Percentiles rank a stretch among this genome's conserved stretches.
These are phyloP conservation scores for Molanna angustata DNA, from an alignment of 2,888 invertebrate genomes.

Conservation along the genomic window DNA sequence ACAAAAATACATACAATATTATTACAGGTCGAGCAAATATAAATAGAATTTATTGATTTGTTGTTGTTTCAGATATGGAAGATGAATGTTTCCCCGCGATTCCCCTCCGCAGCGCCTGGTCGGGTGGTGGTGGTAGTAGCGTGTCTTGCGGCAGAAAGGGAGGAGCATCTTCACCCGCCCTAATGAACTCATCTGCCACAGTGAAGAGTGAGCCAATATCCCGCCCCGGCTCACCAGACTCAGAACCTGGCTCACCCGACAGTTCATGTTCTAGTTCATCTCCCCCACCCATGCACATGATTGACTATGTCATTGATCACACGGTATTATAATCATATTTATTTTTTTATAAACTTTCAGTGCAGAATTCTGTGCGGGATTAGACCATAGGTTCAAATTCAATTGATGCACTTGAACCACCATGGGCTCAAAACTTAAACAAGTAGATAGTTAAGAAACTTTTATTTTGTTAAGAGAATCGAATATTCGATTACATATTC, in stretches of 20 bases:
- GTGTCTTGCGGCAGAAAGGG: constrained; percentile 36
- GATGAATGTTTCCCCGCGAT: constrained; percentile 85
- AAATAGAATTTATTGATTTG: no score
- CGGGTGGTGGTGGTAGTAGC: constrained; percentile 43
- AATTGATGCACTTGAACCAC: no score
- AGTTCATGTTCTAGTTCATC: constrained; percentile 35
- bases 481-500: no score
- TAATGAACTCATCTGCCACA: constrained; percentile 69
- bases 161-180: constrained; percentile 75
- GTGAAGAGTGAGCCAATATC: constrained; percentile 79
- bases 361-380: no score
- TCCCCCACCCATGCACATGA: constrained; percentile 37
- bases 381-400: no score
- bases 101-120: constrained; percentile 62
- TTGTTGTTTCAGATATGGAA: constrained; percentile 71
- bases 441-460: no score
- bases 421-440: no score
- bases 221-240: constrained; percentile 69
- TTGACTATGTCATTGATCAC: constrained; percentile 63
- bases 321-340: no score
- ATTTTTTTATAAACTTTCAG: no score
- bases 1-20: no score
- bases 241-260: constrained; percentile 61
- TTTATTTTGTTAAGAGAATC: no score
- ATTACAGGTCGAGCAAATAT: no score